These are phyloP conservation scores for Lamprologus lemairii DNA, from an alignment of 2,113 vertebrate species.

Conservation along the genomic window DNA sequence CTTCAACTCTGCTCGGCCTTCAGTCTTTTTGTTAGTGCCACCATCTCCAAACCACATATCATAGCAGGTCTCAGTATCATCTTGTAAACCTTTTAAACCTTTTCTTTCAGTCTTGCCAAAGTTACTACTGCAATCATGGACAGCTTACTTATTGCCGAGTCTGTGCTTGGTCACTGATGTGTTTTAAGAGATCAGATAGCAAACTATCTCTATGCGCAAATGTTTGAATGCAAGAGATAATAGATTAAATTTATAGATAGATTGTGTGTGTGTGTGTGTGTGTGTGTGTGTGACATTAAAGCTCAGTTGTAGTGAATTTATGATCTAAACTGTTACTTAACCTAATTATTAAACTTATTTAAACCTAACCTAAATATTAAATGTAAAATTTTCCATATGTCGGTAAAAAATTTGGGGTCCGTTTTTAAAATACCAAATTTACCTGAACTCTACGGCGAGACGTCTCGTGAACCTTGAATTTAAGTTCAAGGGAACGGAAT, in stretches of 20 bases:
- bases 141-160: neutral
- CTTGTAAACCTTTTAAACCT: neutral
- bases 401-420: neutral
- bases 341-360: neutral
- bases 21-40: neutral
- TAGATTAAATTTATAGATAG: neutral
- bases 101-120: neutral
- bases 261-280: neutral
- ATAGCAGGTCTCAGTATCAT: neutral
- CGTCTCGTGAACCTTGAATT: constrained; percentile 55
- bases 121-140: neutral
- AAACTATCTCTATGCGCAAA: neutral
- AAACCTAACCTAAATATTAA: neutral
- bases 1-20: neutral
- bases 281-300: neutral
- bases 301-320: neutral
- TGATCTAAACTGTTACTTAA: neutral
- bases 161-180: neutral
- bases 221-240: neutral
- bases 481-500: constrained; percentile 47
- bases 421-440: neutral
- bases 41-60: neutral
- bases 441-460: constrained; percentile 32
- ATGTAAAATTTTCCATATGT: neutral
- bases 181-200: neutral